Evolutionary conservation across 2,797 vertebrate genomes (phyloP), one percentile per base, ranked within the genome.

Genomic region (Pristis pectinata): DNA sequence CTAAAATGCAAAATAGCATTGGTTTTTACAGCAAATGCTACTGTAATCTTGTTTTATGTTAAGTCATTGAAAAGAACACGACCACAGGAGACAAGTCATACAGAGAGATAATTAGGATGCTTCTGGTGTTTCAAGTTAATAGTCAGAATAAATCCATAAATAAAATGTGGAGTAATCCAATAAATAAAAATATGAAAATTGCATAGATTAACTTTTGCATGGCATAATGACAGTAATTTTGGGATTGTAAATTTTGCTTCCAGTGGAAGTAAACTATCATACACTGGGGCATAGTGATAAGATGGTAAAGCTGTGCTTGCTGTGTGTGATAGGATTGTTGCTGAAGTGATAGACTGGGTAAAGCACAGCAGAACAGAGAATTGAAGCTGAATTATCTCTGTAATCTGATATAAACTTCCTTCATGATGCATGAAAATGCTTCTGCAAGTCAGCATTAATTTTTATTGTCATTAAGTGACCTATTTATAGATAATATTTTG

Each of bases 401-500:
- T 95, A 96, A 95, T 95, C 93, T 72, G 17, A 95, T 96, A 96
- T 95, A 92, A 53, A 41, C 95, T 95, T 95, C 95, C 95, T 94
- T 96, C 95, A 59, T 61, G 76, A 94, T 95, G 95, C 67, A 94
- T 95, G 95, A 95, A 96, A 96, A 96, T 95, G 95, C 94, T 95
- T 94, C 95, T 95, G 95, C 95, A 95, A 95, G 72, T 93, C 94
- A 49, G 56, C 80, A 95, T 95, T 94, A 95, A 95, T 77, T 94
- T 74, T 87, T 96, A 95, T 94, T 59, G 82, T 96, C 95, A 95
- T 95, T 96, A 95, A 96, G 95, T 96, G 95, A 95, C 95, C 96
- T 96, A 96, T 96, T 97, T 96, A 96, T 95, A 95, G 96, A 95
- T 64, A 95, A 95, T 95, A 41, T 96, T 96, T 96, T 96, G 95